These are phyloP conservation scores for Ceyx erithaca DNA, from an alignment of 2,797 vertebrate genomes.

Conservation along the genomic window DNA sequence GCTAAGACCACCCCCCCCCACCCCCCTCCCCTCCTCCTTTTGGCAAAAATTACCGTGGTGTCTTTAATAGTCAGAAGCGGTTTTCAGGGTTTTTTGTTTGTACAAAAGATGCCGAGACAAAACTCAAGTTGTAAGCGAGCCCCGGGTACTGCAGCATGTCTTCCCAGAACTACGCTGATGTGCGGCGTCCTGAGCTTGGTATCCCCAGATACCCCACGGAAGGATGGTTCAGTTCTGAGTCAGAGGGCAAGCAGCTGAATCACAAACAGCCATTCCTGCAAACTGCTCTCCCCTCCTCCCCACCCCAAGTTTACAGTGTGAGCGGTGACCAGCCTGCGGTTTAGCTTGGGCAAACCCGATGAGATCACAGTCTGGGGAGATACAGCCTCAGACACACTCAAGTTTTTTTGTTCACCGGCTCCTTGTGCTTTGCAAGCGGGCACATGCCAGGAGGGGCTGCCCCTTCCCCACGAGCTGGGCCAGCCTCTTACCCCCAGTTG, in stretches of 20 bases:
- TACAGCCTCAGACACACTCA: slow-evolving; percentile 3
- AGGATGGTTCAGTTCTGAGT: slow-evolving; percentile 45
- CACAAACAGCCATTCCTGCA: slow-evolving; percentile 30
- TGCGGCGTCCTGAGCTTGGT: not conserved
- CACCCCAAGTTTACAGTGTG: slow-evolving; percentile 10
- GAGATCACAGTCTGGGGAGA: slow-evolving; percentile 63
- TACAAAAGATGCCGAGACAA: slow-evolving; percentile 29
- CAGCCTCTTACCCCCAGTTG: not conserved
- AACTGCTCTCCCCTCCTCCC: not conserved
- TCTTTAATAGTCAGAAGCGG: slow-evolving; percentile 26
- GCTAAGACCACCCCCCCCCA: slow-evolving; percentile 16
- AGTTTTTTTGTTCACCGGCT: not conserved
- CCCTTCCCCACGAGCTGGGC: not conserved
- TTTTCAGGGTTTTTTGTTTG: not conserved
- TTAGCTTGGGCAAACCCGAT: slow-evolving; percentile 61
- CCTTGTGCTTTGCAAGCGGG: not conserved
- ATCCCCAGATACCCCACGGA: slow-evolving; percentile 16
- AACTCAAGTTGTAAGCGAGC: not conserved
- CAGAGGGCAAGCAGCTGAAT: slow-evolving; percentile 45
- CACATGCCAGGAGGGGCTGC: not conserved
- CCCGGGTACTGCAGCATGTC: not conserved
- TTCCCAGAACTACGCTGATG: slow-evolving; percentile 11
- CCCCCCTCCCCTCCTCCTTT: not conserved
- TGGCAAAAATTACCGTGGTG: slow-evolving; percentile 44
- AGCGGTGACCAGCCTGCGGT: slow-evolving; percentile 57